Evolutionary conservation across 2,797 vertebrate genomes (phyloP).

Genomic region (Gallirallus australis): DNA sequence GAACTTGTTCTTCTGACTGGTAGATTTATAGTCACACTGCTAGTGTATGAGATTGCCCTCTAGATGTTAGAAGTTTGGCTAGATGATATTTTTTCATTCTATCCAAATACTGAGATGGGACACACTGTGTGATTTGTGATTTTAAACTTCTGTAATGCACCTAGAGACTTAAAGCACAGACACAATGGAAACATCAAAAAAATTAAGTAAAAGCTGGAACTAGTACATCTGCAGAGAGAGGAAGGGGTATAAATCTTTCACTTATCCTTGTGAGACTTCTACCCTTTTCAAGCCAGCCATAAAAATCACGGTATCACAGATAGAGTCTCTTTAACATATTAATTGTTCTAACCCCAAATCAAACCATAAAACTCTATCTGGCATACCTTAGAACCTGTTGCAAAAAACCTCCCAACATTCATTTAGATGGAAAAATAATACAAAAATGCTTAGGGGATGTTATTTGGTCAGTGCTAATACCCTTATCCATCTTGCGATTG

Average conservation of each 20-base stretch:
- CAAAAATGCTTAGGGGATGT: not conserved
- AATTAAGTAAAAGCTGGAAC: not conserved
- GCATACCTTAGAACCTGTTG: not conserved
- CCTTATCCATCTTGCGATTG: not conserved
- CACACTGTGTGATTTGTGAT: not conserved
- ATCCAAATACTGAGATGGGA: not conserved
- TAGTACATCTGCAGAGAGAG: not conserved
- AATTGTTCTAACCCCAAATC: not conserved
- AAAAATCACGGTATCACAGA: not conserved
- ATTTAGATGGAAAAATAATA: not conserved
- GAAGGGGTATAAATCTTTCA: not conserved
- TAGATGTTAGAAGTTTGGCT: slow-evolving; percentile 54
- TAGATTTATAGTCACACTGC: not conserved
- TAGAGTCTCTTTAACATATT: not conserved
- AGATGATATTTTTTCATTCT: not conserved
- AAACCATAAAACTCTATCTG: not conserved
- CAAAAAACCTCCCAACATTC: not conserved
- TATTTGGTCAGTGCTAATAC: not conserved
- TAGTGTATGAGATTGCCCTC: slow-evolving; percentile 49
- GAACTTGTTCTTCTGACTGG: slow-evolving; percentile 15
- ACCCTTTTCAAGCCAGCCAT: not conserved
- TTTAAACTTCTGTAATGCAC: not conserved
- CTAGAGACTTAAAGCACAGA: not conserved
- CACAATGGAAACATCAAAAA: not conserved
- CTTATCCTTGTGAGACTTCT: not conserved